Evolutionary conservation across 2,888 invertebrate genomes (phyloP).

Genomic region (Parthenolecanium corni): DNA sequence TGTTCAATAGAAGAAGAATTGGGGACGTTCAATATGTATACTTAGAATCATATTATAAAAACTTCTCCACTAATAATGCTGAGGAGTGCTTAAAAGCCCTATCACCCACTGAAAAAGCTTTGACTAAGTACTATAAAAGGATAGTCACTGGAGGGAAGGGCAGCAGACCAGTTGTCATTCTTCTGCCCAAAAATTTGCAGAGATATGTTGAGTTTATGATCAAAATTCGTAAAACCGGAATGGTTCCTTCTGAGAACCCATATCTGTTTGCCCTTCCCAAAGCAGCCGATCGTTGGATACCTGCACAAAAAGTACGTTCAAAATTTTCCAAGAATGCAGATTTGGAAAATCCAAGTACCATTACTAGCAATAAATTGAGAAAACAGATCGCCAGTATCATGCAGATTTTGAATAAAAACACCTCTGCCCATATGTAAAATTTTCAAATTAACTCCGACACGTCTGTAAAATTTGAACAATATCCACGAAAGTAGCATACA

Average conservation of each 20-base stretch:
- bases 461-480: no score
- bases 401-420: no score
- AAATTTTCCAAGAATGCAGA: no score
- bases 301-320: no score
- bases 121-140: background rate
- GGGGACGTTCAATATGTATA: no score
- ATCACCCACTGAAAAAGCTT: background rate
- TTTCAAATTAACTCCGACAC: no score
- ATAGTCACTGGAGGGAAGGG: background rate
- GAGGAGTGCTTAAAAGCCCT: background rate
- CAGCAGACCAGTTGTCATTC: background rate
- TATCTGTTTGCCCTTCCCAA: background rate
- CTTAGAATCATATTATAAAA: background rate
- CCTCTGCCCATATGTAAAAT: no score
- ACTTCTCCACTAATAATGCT: background rate
- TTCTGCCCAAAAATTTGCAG: background rate
- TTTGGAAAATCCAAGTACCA: no score
- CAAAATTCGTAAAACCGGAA: background rate
- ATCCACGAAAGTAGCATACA: no score
- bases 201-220: background rate
- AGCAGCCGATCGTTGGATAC: background rate
- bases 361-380: no score
- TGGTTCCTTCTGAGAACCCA: background rate
- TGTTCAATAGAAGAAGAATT: no score
- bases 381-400: no score